A percentile compares a stretch with the other conserved stretches of the same genome.
Evolutionary conservation across 2,113 vertebrate genomes (phyloP).

Genomic region (Oxyura jamaicensis): DNA sequence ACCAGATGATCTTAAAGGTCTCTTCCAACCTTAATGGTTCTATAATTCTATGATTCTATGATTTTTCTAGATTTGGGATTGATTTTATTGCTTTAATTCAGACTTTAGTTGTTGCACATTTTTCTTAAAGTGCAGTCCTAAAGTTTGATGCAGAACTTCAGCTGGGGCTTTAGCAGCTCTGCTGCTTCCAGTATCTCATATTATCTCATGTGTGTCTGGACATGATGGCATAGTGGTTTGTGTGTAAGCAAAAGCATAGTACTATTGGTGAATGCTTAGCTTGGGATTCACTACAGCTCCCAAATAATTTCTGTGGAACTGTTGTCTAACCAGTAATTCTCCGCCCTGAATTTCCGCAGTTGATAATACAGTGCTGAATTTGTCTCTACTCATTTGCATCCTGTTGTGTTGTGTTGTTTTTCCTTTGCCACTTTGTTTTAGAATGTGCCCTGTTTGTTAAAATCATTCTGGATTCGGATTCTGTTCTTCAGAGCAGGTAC

Average conservation of each 20-base stretch:
- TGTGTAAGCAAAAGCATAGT: background rate
- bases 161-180: background rate
- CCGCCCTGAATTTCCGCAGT: background rate
- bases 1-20: too few relatives aligned
- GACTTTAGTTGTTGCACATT: background rate
- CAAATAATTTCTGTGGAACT: background rate
- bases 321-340: background rate
- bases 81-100: background rate
- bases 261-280: background rate
- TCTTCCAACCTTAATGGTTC: too few relatives aligned
- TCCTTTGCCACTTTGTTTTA: background rate
- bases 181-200: background rate
- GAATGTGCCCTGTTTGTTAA: fast-evolving
- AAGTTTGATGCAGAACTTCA: background rate
- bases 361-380: background rate
- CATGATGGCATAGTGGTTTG: background rate
- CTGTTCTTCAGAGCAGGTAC: background rate
- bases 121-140: background rate
- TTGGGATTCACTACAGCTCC: background rate
- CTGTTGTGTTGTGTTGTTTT: background rate
- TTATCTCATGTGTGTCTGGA: background rate
- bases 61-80: background rate
- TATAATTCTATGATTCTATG: too few relatives aligned
- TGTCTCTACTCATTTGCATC: background rate
- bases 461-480: background rate